phyloP scores from a whole-genome alignment of 2,888 invertebrate species.

The Phoenoteleia sp. region DNA sequence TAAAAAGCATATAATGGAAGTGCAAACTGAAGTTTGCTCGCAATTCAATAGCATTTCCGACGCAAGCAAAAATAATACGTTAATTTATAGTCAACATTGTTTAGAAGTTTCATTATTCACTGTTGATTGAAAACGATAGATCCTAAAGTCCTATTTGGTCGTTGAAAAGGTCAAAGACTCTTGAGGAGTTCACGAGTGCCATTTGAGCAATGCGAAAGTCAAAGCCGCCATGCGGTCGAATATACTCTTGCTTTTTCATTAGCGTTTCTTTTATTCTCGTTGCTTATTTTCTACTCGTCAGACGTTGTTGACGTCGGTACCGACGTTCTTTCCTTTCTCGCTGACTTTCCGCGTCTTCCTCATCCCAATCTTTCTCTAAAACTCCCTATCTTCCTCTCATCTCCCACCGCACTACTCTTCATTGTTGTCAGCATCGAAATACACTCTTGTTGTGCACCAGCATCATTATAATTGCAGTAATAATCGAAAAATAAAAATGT shows the following conservation, averaged over 20 bases:
- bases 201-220: constrained; percentile 73
- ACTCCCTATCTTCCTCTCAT: constrained; percentile 58
- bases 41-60: constrained; percentile 35
- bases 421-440: constrained; percentile 80
- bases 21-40: constrained; percentile 34
- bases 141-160: constrained; percentile 66
- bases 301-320: constrained; percentile 69
- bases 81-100: constrained; percentile 67
- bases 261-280: constrained; percentile 76
- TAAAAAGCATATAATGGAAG: constrained; percentile 37
- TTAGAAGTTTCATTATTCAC: constrained; percentile 67
- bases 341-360: constrained; percentile 68
- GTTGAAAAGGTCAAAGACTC: constrained; percentile 74
- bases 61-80: constrained; percentile 48
- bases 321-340: constrained; percentile 69
- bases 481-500: constrained; percentile 79
- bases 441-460: constrained; percentile 81
- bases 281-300: constrained; percentile 74
- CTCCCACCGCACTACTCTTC: constrained; percentile 73
- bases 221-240: constrained; percentile 73
- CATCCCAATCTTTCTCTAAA: constrained; percentile 60
- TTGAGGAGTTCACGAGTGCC: constrained; percentile 72
- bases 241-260: constrained; percentile 77
- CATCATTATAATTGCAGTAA: constrained; percentile 85
- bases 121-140: constrained; percentile 69